Conservation (phyloP, 1,140 invertebrate genomes). For the Lutraria rhynchaena region DNA sequence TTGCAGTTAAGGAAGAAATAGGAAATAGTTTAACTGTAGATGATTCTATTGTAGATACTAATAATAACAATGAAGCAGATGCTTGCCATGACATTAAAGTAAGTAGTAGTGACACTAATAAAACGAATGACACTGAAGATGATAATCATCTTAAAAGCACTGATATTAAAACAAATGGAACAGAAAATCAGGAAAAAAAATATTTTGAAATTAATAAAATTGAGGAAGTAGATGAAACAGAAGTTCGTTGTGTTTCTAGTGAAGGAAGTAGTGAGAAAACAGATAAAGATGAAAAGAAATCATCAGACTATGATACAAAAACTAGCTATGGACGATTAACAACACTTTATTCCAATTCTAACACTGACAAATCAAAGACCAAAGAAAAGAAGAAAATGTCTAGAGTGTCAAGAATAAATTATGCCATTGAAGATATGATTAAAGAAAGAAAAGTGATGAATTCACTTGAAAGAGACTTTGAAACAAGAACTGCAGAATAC, state of each 20-base stretch:
- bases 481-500: constrained; percentile 42
- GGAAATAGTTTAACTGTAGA: neutral
- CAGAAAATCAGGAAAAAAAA: neutral
- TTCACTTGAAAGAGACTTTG: constrained; percentile 50
- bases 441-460: constrained; percentile 52
- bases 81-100: constrained; percentile 16
- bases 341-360: constrained; percentile 6
- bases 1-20: neutral
- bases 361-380: neutral
- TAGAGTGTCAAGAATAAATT: constrained; percentile 25
- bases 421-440: constrained; percentile 48
- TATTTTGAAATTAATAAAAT: neutral
- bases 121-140: neutral
- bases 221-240: neutral
- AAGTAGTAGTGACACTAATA: neutral
- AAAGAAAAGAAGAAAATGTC: constrained; percentile 31
- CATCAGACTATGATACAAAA: constrained; percentile 10
- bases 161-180: no score
- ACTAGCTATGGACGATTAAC: constrained; percentile 51
- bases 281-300: neutral
- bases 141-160: no score
- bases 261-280: neutral
- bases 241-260: neutral
- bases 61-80: constrained; percentile 29
- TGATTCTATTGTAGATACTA: constrained; percentile 16